Base-by-base conservation (phyloP, 2,797 vertebrate species). In the Vultur gryphus region DNA sequence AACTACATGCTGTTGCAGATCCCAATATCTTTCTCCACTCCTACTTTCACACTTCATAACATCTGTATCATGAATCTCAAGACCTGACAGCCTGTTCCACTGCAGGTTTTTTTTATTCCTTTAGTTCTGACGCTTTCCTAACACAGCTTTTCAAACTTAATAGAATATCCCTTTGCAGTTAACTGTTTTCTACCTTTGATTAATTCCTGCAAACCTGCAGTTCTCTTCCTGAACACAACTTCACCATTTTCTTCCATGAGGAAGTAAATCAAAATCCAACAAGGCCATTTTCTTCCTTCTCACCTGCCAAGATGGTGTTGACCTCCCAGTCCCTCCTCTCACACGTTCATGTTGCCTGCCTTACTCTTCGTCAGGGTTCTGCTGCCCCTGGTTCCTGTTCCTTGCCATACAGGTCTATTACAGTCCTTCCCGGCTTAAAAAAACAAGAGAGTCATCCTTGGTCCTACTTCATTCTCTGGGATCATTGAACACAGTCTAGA, bases 331-430 rank as follows among this genome's bases (percentile, higher is more conserved):
- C 31, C 44, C 15, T 55, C 37, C 67, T 82, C 51, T 64, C 67
- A 55, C 19, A 15, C 5, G 0, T 37, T 54, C n/a, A 33, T 2
- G 0, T 29, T 9, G 3, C 25, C n/a, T 52, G 29, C 12, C 37
- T 76, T 55, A 58, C 17, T 48, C 26, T 12, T 73, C 43, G 26
- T 61, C 11, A 52, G 28, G n/a, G 12, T 79, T 72, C 51, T 76
- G n/a, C 51, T 57, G 51, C 12, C 28, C 15, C 19, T 57, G 28
- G 19, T 39, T 69, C n/a, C 46, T 24, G 8, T 29, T 71, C 49
- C 26, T 78, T 59, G 16, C 20, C 73, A 28, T 15, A 17, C 31
- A 54, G 13, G 13, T 44, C 55, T 75, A 10, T 20, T 41, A 54
- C 23, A 57, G 31, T 19, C 69, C 28, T 66, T 55, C 23, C 35